Evolutionary conservation across 2,797 vertebrate genomes (phyloP).

Genomic region (Acomys russatus): DNA sequence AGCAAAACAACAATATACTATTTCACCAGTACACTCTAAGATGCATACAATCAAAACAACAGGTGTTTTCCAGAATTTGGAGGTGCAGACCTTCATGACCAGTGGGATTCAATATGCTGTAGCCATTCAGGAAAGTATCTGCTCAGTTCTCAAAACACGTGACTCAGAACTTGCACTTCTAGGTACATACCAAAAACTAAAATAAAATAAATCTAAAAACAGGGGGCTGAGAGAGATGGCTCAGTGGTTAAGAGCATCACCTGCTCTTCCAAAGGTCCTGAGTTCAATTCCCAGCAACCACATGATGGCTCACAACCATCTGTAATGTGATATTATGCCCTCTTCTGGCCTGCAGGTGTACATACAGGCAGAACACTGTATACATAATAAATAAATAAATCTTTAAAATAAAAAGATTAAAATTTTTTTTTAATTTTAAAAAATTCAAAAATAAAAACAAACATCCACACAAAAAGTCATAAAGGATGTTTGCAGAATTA

Average conservation of each 20-base stretch:
- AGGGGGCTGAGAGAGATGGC: too few species aligned
- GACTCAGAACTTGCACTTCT: constrained; percentile 32
- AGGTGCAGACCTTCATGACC: constrained; percentile 2
- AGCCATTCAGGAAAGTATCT: constrained; percentile 21
- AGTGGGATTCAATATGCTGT: not conserved
- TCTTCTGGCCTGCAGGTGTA: too few species aligned
- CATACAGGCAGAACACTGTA: too few species aligned
- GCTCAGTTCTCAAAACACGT: constrained; percentile 22
- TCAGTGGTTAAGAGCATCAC: too few species aligned
- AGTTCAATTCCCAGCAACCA: too few species aligned
- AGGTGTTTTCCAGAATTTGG: not conserved
- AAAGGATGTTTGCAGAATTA: constrained; percentile 43
- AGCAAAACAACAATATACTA: constrained; percentile 36
- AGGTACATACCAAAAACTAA: not conserved
- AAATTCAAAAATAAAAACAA: not conserved
- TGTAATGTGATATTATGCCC: too few species aligned
- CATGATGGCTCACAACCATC: too few species aligned
- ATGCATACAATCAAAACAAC: constrained; percentile 3
- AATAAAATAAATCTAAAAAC: too few species aligned
- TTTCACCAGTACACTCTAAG: not conserved
- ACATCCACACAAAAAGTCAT: constrained; percentile 32
- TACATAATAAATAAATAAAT: too few species aligned
- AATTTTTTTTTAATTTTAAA: too few species aligned
- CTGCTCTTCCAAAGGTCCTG: too few species aligned
- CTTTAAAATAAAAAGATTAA: too few species aligned